Evolutionary conservation across 2,797 vertebrate species (phyloP).

Genomic region (Chelon auratus): DNA sequence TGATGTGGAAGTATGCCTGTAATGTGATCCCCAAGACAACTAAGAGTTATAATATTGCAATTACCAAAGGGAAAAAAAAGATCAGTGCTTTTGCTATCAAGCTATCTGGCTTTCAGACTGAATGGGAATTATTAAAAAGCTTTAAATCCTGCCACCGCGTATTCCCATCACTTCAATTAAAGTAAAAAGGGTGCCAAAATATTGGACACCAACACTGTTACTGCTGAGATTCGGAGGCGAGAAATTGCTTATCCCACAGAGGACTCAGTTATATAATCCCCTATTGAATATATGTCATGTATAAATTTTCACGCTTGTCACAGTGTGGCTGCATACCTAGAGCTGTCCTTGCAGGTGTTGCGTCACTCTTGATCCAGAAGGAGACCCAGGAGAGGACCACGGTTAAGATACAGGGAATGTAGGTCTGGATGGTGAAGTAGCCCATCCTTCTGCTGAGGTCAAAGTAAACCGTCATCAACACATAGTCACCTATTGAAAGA

Average conservation of each 20-base stretch:
- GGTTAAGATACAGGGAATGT: conserved; percentile 97
- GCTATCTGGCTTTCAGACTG: background rate
- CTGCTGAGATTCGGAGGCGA: background rate
- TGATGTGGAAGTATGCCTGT: conserved; percentile 2
- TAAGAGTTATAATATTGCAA: background rate
- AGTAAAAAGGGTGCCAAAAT: background rate
- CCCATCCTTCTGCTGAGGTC: conserved; percentile 97
- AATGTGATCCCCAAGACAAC: conserved; percentile 16
- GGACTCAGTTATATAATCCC: no score
- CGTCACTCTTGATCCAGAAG: conserved; percentile 98
- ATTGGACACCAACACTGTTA: background rate
- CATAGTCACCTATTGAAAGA: conserved; percentile 89
- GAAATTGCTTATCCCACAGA: background rate
- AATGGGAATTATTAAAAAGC: background rate
- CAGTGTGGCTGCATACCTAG: conserved; percentile 83
- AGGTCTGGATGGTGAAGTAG: conserved; percentile 98
- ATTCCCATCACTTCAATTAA: conserved; percentile 12
- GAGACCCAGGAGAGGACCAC: conserved; percentile 98
- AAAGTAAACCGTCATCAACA: conserved; percentile 96
- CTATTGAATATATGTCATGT: no score
- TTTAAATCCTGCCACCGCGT: background rate
- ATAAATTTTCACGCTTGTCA: background rate
- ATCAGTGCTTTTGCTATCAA: background rate
- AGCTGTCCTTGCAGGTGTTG: conserved; percentile 94
- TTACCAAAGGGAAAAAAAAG: background rate